Conservation (phyloP, 2,797 vertebrate species). For the Gymnopithys bicolor region DNA sequence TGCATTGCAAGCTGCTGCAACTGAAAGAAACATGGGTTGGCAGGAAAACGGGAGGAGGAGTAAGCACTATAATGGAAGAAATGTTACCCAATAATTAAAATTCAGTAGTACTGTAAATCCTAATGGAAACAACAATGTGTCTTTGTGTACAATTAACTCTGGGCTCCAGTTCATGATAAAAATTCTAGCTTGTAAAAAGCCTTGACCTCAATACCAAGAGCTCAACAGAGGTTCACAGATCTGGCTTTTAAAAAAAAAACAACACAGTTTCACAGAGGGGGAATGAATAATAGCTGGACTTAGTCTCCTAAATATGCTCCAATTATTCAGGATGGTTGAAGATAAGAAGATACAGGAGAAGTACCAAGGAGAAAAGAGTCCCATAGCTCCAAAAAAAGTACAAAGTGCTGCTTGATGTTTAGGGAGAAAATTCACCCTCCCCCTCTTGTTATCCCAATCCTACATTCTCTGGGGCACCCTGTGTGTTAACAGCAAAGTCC, state of each 20-base stretch:
- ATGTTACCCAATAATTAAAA: constrained; percentile 75
- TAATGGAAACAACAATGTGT: constrained; percentile 73
- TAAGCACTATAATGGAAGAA: constrained; percentile 57
- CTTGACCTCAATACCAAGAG: constrained; percentile 69
- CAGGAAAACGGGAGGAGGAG: constrained; percentile 4
- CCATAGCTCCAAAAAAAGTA: background rate
- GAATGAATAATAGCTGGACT: constrained; percentile 48
- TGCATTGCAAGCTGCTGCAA: background rate
- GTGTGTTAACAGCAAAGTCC: constrained; percentile 10
- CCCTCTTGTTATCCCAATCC: constrained; percentile 41
- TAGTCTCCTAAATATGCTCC: constrained; percentile 47
- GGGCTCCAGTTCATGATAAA: constrained; percentile 72
- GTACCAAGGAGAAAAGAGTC: background rate
- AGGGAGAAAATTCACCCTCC: constrained; percentile 34
- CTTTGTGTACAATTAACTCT: constrained; percentile 76
- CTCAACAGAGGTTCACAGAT: constrained; percentile 65
- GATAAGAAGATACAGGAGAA: constrained; percentile 45
- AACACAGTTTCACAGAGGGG: constrained; percentile 2
- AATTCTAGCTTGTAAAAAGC: constrained; percentile 71
- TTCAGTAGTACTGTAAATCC: constrained; percentile 72
- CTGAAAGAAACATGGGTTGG: constrained; percentile 10
- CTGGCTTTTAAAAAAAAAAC: constrained; percentile 18
- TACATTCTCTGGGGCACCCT: constrained; percentile 32
- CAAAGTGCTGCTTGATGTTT: constrained; percentile 22
- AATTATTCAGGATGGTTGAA: constrained; percentile 57